These are phyloP conservation scores for Melanocharis versteri DNA, from an alignment of 2,113 vertebrate genomes.

Conservation along the genomic window DNA sequence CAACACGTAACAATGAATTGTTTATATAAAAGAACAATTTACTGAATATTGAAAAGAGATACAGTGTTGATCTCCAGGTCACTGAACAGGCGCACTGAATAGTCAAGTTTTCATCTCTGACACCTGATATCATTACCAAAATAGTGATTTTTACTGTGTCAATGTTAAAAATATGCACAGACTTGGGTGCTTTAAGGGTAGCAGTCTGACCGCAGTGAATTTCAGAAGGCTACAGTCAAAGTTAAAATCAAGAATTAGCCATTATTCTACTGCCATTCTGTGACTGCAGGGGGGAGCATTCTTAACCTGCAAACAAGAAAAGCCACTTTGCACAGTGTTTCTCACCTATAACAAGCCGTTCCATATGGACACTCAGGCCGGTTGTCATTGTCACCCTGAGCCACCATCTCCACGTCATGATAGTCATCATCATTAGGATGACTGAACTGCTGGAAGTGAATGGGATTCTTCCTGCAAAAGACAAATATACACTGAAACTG, in stretches of 20 bases:
- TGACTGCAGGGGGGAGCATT: neutral
- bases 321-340: neutral
- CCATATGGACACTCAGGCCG: conserved; percentile 75
- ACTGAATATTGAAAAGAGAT: neutral
- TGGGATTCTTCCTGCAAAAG: conserved; percentile 75
- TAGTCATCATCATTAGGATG: conserved; percentile 77
- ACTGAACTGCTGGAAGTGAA: conserved; percentile 79
- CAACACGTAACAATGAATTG: neutral
- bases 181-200: neutral
- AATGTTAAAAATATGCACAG: neutral
- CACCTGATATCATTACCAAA: neutral
- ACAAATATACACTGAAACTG: neutral
- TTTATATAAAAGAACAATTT: neutral
- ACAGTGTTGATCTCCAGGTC: neutral
- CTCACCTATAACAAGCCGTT: conserved; percentile 76
- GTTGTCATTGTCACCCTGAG: conserved; percentile 9
- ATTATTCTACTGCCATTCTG: neutral
- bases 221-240: neutral
- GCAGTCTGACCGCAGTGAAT: neutral
- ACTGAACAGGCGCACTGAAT: neutral
- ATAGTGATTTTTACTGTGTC: neutral
- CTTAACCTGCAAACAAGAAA: neutral
- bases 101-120: neutral
- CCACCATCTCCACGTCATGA: neutral
- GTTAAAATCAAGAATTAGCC: neutral